phyloP scores from a whole-genome alignment of 1,140 invertebrate genomes.

The Charaxes varanes region DNA sequence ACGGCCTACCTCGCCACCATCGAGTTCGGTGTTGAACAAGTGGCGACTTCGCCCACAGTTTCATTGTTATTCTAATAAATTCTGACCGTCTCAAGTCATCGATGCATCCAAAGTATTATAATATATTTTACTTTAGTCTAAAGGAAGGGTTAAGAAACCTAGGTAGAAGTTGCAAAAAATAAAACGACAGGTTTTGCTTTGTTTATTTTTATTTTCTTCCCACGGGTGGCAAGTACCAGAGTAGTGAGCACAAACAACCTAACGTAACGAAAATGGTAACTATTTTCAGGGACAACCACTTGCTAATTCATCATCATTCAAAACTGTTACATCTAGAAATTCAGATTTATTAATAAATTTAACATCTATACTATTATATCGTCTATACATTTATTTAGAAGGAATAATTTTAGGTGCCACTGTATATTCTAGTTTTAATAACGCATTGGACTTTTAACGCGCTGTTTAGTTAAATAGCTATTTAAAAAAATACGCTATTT shows the following conservation, averaged over 20 bases:
- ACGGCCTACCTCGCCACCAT: conserved; percentile 28
- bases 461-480: conserved; percentile 7
- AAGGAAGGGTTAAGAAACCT: conserved; percentile 1
- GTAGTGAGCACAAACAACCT: conserved; percentile 68
- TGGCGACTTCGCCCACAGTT: conserved; percentile 58
- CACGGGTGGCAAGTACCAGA: conserved; percentile 69
- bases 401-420: conserved; percentile 23
- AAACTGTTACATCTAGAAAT: conserved; percentile 20
- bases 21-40: conserved; percentile 48
- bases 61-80: conserved; percentile 54
- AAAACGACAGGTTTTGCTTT: conserved; percentile 44
- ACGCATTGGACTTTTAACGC: conserved; percentile 7
- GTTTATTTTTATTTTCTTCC: conserved; percentile 68
- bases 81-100: conserved; percentile 20
- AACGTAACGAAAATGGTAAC: conserved; percentile 70
- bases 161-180: conserved; percentile 20
- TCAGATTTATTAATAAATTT: conserved; percentile 18
- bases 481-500: conserved; percentile 2
- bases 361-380: conserved; percentile 24
- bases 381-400: conserved; percentile 18
- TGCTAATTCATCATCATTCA: conserved; percentile 34
- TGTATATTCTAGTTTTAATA: conserved; percentile 1
- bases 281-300: conserved; percentile 70
- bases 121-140: too few species aligned
- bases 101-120: too few species aligned